Base-by-base conservation (phyloP, 2,888 invertebrate species). In the Pseudolycoriella hygida region DNA sequence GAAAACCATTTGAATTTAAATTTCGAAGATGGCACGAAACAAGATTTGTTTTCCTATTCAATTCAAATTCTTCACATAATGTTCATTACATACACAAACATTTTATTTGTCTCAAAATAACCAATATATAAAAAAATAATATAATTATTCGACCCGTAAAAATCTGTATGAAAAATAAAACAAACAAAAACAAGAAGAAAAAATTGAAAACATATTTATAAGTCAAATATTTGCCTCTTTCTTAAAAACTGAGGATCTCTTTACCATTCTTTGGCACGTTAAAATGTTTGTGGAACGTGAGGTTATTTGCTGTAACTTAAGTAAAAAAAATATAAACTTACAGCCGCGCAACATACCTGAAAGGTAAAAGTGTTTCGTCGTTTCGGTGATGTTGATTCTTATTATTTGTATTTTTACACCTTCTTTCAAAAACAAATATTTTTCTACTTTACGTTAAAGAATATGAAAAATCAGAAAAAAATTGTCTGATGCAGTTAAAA, bases 281-380 rank as follows among this genome's bases (percentile, higher is more conserved):
- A 45, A 45, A 45, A 39, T 45, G 45, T 45, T 45, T 45, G 45
- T 41, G 34, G 45, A 45, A 45, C 45, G 45, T 45, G 45, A 45
- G 45, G 39, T 41, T 45, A 45, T 45, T 41, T 41, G 20, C 25
- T 25, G 18, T 10, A 25, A 18, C 41, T 12, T 12, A 17, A 40
- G 19, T 14, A 37, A 37, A 37, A 37, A 14, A 37, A 14, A 25
- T 25, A 25, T 25, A 8, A 25, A 25, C 4, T 25, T 25, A 25
- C 25, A 25, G 25, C 8, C 25, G 25, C 25, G 25, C 25, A 25
- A 25, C 25, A 25, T 6, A 25, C 25, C 25, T 25, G 8, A 25
- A 41, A 40, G 25, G 41, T 41, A 41, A 41, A 41, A 41, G 41
- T 41, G 41, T 41, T 41, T 40, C 15, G 37, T 18, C 17, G 19